A percentile compares a stretch with the other conserved stretches of the same genome.
phyloP scores from a whole-genome alignment of 2,113 vertebrate species.

The Columba livia region DNA sequence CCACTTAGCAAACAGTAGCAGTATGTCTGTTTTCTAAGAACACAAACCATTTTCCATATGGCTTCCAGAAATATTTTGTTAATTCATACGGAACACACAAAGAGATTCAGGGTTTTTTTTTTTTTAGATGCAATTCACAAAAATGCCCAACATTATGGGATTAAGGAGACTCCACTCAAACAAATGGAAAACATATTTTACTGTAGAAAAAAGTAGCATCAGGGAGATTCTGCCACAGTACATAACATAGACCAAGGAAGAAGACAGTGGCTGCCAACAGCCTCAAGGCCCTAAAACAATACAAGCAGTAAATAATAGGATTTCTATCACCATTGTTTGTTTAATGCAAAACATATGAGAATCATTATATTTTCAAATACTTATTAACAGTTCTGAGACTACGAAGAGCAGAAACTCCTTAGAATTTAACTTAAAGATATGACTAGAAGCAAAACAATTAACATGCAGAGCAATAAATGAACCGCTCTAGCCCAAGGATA shows the following conservation, averaged over 20 bases:
- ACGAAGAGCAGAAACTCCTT: background rate
- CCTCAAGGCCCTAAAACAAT: slow-evolving; percentile 16
- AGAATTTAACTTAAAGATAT: background rate
- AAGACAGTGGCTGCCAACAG: slow-evolving; percentile 9
- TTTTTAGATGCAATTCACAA: background rate
- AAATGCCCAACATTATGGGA: background rate
- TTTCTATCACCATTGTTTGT: slow-evolving; percentile 59
- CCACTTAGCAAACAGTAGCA: background rate
- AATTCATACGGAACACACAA: background rate
- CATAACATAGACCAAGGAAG: background rate
- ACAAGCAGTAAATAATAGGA: slow-evolving; percentile 47
- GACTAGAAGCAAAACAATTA: background rate
- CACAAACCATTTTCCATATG: background rate
- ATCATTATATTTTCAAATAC: slow-evolving; percentile 23
- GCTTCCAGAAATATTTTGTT: background rate
- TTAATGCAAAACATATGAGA: slow-evolving; percentile 19
- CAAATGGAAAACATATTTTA: slow-evolving; percentile 21
- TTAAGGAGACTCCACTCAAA: background rate
- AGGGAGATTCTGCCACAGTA: background rate
- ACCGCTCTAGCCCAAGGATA: background rate
- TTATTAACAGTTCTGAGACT: slow-evolving; percentile 23
- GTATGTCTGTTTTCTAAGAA: background rate
- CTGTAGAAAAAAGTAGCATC: background rate
- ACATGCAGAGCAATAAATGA: background rate
- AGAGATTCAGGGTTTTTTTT: background rate